Conservation (phyloP, 1,140 invertebrate genomes). For the Lasioglossum albipes region DNA sequence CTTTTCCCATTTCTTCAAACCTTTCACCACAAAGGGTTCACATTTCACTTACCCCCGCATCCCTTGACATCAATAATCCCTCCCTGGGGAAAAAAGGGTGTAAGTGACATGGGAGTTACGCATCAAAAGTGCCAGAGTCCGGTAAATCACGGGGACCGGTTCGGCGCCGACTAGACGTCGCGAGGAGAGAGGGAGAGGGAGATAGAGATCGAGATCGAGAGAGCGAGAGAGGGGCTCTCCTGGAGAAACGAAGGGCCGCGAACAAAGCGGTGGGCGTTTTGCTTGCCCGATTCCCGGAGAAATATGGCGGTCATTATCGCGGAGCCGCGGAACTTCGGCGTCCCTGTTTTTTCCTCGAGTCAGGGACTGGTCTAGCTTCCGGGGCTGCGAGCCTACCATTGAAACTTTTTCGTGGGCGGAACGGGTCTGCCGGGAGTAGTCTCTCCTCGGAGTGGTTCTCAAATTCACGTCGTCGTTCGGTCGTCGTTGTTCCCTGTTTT, state of each 20-base stretch:
- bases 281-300: slow-evolving; percentile 28
- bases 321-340: slow-evolving; percentile 54
- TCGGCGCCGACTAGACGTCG: not conserved
- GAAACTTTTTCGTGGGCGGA: not conserved
- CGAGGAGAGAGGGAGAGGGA: not conserved
- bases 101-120: no score
- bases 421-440: not conserved
- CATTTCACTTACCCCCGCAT: no score
- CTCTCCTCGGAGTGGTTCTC: not conserved
- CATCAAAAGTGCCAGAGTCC: not conserved
- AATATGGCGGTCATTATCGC: slow-evolving; percentile 60
- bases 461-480: no score
- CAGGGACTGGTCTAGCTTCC: not conserved
- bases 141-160: slow-evolving; percentile 19
- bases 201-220: not conserved
- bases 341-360: not conserved
- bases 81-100: no score
- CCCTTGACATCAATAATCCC: no score
- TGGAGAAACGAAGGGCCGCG: not conserved
- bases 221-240: not conserved
- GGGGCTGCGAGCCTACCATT: not conserved
- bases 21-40: no score
- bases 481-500: no score
- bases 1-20: no score
- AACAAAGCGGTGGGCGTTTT: slow-evolving; percentile 42